These are phyloP conservation scores for Buteo buteo DNA, from an alignment of 2,113 vertebrate species.

Conservation along the genomic window DNA sequence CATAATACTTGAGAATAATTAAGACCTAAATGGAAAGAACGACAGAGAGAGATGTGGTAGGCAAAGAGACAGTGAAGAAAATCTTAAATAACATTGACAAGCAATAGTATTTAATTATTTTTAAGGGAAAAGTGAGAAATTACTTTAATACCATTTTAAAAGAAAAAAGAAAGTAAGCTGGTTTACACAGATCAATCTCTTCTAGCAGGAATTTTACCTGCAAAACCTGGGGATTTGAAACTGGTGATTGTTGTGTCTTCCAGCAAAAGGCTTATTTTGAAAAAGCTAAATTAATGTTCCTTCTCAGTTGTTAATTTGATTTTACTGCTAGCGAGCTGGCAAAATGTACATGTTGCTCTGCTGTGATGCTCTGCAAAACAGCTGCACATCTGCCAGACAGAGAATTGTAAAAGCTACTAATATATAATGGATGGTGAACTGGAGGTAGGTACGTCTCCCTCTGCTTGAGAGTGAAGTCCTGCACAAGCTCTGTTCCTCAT, in stretches of 20 bases:
- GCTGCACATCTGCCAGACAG: not conserved
- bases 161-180: not conserved
- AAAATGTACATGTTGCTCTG: not conserved
- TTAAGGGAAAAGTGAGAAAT: slow-evolving; percentile 8
- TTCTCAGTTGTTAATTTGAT: slow-evolving; percentile 23
- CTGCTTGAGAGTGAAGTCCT: not conserved
- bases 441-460: not conserved
- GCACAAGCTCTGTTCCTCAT: not conserved
- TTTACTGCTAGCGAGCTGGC: slow-evolving; percentile 18
- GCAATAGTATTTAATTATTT: not conserved
- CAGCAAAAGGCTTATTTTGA: slow-evolving; percentile 19
- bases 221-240: not conserved
- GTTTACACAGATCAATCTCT: not conserved
- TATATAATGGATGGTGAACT: not conserved
- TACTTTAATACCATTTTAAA: not conserved
- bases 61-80: not conserved
- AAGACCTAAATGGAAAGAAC: not conserved
- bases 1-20: not conserved
- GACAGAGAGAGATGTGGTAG: not conserved
- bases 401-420: not conserved
- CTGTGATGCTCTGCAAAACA: not conserved
- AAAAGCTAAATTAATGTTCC: slow-evolving; percentile 5
- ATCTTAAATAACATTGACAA: not conserved
- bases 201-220: not conserved
- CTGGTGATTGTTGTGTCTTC: not conserved